A percentile compares a stretch with the other conserved stretches of the same genome.
These are phyloP conservation scores for Homarus gammarus DNA, from an alignment of 2,888 invertebrate genomes.

Conservation along the genomic window DNA sequence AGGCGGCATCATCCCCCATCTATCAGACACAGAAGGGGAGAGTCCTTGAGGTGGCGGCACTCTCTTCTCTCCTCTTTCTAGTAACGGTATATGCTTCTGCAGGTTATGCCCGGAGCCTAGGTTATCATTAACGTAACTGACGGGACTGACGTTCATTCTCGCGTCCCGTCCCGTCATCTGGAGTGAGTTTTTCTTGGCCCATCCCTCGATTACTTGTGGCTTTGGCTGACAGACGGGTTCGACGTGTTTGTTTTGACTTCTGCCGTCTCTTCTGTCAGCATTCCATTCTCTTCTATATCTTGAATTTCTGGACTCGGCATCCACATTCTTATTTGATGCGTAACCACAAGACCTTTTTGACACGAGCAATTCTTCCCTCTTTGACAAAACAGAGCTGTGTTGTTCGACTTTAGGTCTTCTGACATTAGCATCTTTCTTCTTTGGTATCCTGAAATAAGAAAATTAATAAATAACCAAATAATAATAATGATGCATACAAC, in stretches of 20 bases:
- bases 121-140: background rate
- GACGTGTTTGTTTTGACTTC: background rate
- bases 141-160: background rate
- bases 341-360: background rate
- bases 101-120: background rate
- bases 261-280: background rate
- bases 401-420: background rate
- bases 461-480: background rate
- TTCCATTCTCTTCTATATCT: conserved; percentile 11
- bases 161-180: background rate
- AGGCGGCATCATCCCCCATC: background rate
- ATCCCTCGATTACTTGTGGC: conserved; percentile 31
- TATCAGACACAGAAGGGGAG: background rate
- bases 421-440: conserved; percentile 31
- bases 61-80: background rate
- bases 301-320: background rate
- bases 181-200: background rate
- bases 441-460: conserved; percentile 48
- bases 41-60: background rate
- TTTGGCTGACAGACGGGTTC: conserved; percentile 7
- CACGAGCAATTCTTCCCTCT: conserved; percentile 5
- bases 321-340: background rate
- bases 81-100: background rate
- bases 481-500: too few relatives aligned
- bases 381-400: conserved; percentile 16